phyloP scores from a whole-genome alignment of 2,888 invertebrate species.

The Laothoe populi region DNA sequence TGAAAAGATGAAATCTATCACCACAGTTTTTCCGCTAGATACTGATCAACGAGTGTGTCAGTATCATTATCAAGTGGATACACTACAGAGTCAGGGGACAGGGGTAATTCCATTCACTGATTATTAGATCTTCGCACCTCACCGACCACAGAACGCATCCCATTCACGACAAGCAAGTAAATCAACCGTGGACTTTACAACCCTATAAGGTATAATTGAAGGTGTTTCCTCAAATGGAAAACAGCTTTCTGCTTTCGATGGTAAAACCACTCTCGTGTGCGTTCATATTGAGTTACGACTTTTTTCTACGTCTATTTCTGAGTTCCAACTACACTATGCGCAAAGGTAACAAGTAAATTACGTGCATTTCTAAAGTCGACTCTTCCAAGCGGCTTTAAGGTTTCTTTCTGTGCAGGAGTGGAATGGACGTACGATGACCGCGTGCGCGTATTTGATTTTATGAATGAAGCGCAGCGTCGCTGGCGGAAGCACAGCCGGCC shows the following conservation, averaged over 20 bases:
- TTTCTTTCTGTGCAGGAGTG: constrained; percentile 47
- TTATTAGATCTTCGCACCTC: constrained; percentile 80
- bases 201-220: constrained; percentile 66
- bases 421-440: constrained; percentile 50
- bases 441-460: constrained; percentile 61
- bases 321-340: constrained; percentile 46
- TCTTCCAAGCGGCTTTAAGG: constrained; percentile 51
- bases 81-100: constrained; percentile 49
- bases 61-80: constrained; percentile 41
- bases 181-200: constrained; percentile 71
- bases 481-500: constrained; percentile 81
- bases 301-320: constrained; percentile 79
- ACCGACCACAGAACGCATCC: constrained; percentile 75
- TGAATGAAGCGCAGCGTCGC: constrained; percentile 83
- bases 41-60: constrained; percentile 35
- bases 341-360: constrained; percentile 45
- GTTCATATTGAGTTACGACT: constrained; percentile 71
- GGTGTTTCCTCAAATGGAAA: constrained; percentile 72
- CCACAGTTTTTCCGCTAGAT: constrained; percentile 54
- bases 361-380: constrained; percentile 42
- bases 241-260: constrained; percentile 75
- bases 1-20: constrained; percentile 50
- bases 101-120: constrained; percentile 68
- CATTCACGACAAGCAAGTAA: constrained; percentile 81
- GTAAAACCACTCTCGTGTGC: constrained; percentile 80